Evolutionary conservation across 2,113 vertebrate species (phyloP).

Genomic region (Melanotaenia duboulayi): DNA sequence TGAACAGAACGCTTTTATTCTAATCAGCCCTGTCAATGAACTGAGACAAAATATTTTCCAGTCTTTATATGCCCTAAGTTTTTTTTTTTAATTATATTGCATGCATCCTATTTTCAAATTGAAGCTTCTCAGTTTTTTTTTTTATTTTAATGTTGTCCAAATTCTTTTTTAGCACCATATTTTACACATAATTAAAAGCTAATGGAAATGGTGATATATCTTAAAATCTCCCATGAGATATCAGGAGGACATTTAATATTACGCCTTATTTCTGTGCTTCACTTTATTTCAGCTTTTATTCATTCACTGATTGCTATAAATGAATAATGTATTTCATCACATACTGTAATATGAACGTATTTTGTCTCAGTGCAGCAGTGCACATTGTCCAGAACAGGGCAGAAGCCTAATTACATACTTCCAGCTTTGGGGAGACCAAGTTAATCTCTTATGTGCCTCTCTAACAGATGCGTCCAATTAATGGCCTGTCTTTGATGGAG

Average conservation of each 20-base stretch:
- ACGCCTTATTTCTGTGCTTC: not conserved
- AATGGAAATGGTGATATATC: not conserved
- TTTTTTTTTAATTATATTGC: no score
- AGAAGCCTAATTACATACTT: slow-evolving; percentile 61
- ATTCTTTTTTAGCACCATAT: no score
- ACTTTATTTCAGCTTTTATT: not conserved
- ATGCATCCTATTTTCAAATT: not conserved
- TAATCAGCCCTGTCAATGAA: no score
- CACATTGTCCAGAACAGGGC: slow-evolving; percentile 58
- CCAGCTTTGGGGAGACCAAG: slow-evolving; percentile 37
- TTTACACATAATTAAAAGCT: no score
- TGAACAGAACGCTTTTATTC: no score
- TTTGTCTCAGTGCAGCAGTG: slow-evolving; percentile 36
- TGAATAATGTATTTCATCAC: slow-evolving; percentile 75
- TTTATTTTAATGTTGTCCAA: no score
- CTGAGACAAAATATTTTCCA: no score
- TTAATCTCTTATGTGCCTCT: slow-evolving; percentile 68
- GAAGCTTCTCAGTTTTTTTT: no score
- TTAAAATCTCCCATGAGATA: not conserved
- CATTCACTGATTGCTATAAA: slow-evolving; percentile 53
- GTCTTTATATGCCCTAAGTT: no score
- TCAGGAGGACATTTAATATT: not conserved
- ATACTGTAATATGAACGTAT: slow-evolving; percentile 52
- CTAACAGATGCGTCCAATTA: slow-evolving; percentile 78
- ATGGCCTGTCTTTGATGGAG: slow-evolving; percentile 70